Percentiles rank a stretch among this genome's conserved stretches.
phyloP scores from a whole-genome alignment of 2,797 vertebrate species.

The Decapterus maruadsi region DNA sequence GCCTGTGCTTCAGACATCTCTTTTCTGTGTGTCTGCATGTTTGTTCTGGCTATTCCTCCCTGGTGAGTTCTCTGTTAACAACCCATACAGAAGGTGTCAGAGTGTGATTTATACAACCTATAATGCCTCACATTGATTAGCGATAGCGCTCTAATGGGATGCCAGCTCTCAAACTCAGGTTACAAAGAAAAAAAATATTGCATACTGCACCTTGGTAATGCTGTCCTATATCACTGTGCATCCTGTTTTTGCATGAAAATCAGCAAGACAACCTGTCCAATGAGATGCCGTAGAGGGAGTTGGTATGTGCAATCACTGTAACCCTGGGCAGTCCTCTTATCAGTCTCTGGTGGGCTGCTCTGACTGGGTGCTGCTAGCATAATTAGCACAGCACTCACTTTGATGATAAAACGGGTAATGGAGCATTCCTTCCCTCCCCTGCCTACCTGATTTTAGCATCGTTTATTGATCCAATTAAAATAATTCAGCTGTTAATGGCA shows the following conservation, averaged over 20 bases:
- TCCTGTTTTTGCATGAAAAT: conserved; percentile 60
- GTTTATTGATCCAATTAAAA: conserved; percentile 84
- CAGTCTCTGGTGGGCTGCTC: conserved; percentile 80
- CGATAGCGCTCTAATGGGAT: conserved; percentile 81
- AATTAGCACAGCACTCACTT: conserved; percentile 87
- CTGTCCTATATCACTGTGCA: conserved; percentile 50
- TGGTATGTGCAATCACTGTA: conserved; percentile 74
- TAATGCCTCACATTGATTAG: conserved; percentile 86
- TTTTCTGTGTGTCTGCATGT: conserved; percentile 68
- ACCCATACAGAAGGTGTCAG: conserved; percentile 81
- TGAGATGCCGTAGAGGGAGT: conserved; percentile 55
- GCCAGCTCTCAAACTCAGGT: conserved; percentile 65
- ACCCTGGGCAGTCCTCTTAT: conserved; percentile 82
- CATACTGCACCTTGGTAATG: conserved; percentile 40
- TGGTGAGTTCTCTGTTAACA: conserved; percentile 77
- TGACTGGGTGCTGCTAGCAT: conserved; percentile 88
- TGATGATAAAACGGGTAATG: conserved; percentile 83
- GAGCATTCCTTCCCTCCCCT: conserved; percentile 65
- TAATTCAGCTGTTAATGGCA: conserved; percentile 63
- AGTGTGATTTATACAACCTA: conserved; percentile 84
- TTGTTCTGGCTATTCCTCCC: conserved; percentile 75
- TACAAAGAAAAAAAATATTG: conserved; percentile 41
- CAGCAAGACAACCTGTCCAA: conserved; percentile 58
- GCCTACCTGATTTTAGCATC: conserved; percentile 76
- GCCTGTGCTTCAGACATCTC: conserved; percentile 60